These are phyloP conservation scores for Spilosoma lubricipeda DNA, from an alignment of 2,888 invertebrate genomes.

Conservation along the genomic window DNA sequence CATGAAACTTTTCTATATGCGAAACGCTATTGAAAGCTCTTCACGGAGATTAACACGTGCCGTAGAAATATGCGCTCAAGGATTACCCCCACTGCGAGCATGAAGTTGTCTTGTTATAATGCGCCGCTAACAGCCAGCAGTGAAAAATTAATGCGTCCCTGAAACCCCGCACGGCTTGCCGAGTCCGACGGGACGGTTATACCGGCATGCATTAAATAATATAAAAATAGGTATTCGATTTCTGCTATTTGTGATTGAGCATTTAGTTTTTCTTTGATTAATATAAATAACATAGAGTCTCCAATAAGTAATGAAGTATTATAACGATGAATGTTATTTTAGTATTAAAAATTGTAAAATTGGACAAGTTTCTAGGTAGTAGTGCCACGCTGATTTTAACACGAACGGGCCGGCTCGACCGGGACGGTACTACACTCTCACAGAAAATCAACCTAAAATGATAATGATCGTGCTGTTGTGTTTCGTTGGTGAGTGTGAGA, in stretches of 20 bases:
- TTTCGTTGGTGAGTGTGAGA: too few species aligned
- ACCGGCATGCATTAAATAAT: background rate
- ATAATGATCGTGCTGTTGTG: too few species aligned
- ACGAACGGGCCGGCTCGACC: too few species aligned
- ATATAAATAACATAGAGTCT: background rate
- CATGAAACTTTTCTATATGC: conserved; percentile 81
- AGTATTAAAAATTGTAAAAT: background rate
- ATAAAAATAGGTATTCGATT: conserved; percentile 7
- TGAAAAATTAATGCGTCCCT: conserved; percentile 60
- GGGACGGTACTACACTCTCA: too few species aligned
- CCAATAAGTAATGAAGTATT: background rate
- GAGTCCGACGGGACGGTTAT: background rate
- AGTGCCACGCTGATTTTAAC: too few species aligned
- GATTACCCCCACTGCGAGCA: conserved; percentile 73
- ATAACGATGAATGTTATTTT: background rate
- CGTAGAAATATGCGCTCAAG: conserved; percentile 80
- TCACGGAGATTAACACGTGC: conserved; percentile 80
- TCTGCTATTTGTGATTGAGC: background rate
- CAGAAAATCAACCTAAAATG: too few species aligned
- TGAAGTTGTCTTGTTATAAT: conserved; percentile 79
- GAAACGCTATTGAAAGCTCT: conserved; percentile 83
- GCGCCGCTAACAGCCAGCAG: conserved; percentile 53
- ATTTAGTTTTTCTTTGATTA: background rate
- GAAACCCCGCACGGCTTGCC: background rate
- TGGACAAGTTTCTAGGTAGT: background rate